Conservation (phyloP, 2,888 invertebrate species). For the Oscheius sp. region DNA sequence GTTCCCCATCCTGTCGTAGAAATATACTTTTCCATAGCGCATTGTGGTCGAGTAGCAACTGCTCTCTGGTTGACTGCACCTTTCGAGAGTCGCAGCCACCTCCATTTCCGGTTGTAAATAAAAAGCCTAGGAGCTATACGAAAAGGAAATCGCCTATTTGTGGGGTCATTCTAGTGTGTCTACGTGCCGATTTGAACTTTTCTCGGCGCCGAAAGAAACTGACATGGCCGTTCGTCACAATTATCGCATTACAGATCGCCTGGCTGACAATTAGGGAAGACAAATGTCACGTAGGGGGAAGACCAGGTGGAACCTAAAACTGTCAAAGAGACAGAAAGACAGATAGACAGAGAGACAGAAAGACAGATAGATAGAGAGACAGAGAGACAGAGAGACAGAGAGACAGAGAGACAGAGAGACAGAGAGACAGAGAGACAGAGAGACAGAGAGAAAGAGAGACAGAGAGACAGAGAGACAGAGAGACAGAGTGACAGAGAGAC, state of each 20-base stretch:
- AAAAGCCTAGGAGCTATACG: constrained; percentile 21
- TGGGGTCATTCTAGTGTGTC: no score
- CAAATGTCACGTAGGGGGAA: neutral
- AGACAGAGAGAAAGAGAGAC: neutral
- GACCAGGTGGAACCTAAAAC: no score
- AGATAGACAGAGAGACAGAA: neutral
- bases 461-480: neutral
- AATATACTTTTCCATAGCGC: constrained; percentile 70
- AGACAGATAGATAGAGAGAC: neutral
- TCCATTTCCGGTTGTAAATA: constrained; percentile 33
- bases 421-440: neutral
- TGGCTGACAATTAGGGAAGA: neutral
- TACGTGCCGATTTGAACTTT: no score
- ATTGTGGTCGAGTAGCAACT: constrained; percentile 37
- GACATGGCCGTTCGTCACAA: neutral
- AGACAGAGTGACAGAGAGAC: neutral
- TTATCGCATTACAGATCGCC: constrained; percentile 8
- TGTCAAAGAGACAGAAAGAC: neutral
- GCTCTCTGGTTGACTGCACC: constrained; percentile 13
- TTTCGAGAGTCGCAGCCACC: neutral
- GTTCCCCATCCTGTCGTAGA: constrained; percentile 68
- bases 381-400: neutral
- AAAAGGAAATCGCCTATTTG: neutral
- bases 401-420: neutral
- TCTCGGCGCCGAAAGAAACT: neutral